phyloP scores from a whole-genome alignment of 1,140 invertebrate genomes.

The Globodera ellingtonae region DNA sequence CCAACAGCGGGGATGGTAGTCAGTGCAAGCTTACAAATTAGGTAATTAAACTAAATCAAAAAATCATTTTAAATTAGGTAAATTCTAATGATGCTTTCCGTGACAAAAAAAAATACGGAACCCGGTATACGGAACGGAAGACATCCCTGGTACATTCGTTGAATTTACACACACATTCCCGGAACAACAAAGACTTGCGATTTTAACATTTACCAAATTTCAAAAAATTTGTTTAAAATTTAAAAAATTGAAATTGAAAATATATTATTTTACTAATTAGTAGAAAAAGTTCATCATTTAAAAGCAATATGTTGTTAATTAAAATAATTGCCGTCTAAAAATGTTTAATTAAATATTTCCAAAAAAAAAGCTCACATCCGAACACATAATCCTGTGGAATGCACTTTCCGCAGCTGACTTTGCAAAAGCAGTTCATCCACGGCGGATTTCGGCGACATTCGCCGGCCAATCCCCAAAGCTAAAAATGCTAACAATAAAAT shows the following conservation, averaged over 20 bases:
- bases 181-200: background rate
- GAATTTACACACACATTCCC: background rate
- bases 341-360: background rate
- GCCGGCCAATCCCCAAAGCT: conserved; percentile 45
- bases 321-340: background rate
- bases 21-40: conserved; percentile 43
- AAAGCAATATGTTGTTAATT: background rate
- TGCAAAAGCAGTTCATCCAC: conserved; percentile 55
- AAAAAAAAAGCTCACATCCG: conserved; percentile 37
- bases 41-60: background rate
- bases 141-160: background rate
- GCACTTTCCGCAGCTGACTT: conserved; percentile 49
- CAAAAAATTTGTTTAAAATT: background rate
- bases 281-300: background rate
- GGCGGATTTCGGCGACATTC: conserved; percentile 42
- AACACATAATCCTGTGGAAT: conserved; percentile 49
- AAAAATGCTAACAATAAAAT: background rate
- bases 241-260: background rate
- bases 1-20: conserved; percentile 36
- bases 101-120: background rate
- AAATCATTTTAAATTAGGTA: background rate
- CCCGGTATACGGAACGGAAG: background rate
- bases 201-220: background rate
- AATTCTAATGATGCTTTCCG: too few relatives aligned
- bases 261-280: background rate